These are phyloP conservation scores for Cynocephalus volans DNA, from an alignment of 2,113 vertebrate species.

Conservation along the genomic window DNA sequence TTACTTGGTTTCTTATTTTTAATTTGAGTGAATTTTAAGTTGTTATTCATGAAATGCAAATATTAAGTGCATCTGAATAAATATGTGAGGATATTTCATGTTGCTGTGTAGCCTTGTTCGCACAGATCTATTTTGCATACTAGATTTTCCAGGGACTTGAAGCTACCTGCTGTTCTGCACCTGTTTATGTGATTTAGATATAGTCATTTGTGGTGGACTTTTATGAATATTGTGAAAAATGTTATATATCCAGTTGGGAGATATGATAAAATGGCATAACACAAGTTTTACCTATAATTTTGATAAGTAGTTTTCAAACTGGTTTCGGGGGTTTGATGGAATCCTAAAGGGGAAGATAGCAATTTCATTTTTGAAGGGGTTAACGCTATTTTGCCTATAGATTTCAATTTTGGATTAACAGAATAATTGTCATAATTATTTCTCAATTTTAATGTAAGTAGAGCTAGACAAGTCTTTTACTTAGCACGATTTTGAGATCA, in stretches of 20 bases:
- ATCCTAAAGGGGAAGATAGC: neutral
- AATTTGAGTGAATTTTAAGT: conserved; percentile 50
- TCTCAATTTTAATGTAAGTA: conserved; percentile 1
- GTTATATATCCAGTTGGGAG: neutral
- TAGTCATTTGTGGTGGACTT: neutral
- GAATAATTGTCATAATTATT: conserved; percentile 34
- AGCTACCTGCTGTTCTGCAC: neutral
- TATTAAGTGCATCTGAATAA: conserved; percentile 10
- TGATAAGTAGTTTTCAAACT: neutral
- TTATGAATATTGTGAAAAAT: conserved; percentile 10
- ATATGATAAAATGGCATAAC: neutral
- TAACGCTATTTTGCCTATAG: neutral
- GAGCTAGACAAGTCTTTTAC: neutral
- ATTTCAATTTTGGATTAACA: conserved; percentile 23
- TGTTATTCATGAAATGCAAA: conserved; percentile 11
- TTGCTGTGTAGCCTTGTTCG: conserved; percentile 8
- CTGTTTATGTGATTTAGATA: neutral
- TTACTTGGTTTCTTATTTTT: neutral
- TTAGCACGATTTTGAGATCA: conserved; percentile 20
- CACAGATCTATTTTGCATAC: neutral
- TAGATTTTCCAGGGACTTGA: conserved; percentile 13
- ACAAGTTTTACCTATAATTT: conserved; percentile 31
- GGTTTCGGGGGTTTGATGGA: neutral
- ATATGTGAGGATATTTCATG: neutral
- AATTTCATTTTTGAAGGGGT: neutral